Evolutionary conservation across 2,113 vertebrate species (phyloP).

Genomic region (Phalacrocorax pelagicus): DNA sequence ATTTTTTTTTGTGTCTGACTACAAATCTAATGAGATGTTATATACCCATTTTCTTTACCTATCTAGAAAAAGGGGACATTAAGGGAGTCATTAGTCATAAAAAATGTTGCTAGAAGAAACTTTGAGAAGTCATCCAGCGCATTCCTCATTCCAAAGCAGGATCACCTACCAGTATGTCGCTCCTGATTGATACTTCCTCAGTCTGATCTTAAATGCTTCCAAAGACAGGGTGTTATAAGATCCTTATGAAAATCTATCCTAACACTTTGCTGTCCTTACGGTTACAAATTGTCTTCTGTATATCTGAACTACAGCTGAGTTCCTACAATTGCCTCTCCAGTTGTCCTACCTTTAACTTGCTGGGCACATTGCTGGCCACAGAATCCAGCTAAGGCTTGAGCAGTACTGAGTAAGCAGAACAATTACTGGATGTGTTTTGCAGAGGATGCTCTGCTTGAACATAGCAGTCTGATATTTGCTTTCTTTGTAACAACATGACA

Average conservation of each 20-base stretch:
- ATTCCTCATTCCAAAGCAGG: background rate
- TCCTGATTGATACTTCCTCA: background rate
- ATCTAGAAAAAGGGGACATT: background rate
- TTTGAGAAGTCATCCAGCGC: background rate
- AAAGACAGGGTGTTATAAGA: background rate
- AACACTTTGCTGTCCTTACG: background rate
- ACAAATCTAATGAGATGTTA: background rate
- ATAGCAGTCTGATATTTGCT: slow-evolving; percentile 30
- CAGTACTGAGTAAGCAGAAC: background rate
- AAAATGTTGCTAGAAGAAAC: background rate
- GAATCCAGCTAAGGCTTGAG: background rate
- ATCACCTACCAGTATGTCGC: background rate
- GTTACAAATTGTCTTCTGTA: background rate
- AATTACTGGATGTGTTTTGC: slow-evolving; percentile 7
- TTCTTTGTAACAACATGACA: slow-evolving; percentile 44
- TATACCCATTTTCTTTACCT: background rate
- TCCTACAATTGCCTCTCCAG: background rate
- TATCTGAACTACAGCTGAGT: background rate
- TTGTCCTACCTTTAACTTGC: background rate
- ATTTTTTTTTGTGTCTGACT: background rate
- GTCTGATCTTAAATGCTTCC: background rate
- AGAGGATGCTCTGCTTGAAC: background rate
- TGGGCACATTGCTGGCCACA: background rate
- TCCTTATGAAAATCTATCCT: background rate
- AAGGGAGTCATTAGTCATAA: background rate